phyloP scores from a whole-genome alignment of 2,797 vertebrate genomes.

The Tinamus major region DNA sequence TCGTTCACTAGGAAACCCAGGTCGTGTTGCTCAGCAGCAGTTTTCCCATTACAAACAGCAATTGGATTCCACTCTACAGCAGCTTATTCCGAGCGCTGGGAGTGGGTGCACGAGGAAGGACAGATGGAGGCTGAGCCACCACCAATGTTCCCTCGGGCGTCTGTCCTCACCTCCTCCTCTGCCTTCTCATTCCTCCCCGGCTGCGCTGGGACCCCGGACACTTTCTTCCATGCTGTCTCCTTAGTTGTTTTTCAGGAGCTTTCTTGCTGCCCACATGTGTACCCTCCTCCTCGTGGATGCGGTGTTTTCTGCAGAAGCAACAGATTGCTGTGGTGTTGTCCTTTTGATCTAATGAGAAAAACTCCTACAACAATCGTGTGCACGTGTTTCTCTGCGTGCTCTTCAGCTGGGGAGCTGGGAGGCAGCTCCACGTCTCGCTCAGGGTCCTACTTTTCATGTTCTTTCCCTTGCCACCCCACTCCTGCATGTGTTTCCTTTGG shows the following conservation, averaged over 20 bases:
- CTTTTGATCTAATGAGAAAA: slow-evolving; percentile 62
- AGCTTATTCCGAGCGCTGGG: slow-evolving; percentile 60
- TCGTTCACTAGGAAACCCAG: slow-evolving; percentile 41
- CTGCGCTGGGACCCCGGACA: slow-evolving; percentile 32
- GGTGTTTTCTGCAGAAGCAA: slow-evolving; percentile 46
- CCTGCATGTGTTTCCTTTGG: not conserved
- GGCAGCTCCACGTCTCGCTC: not conserved
- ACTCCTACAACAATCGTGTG: slow-evolving; percentile 64
- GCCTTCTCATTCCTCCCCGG: slow-evolving; percentile 60
- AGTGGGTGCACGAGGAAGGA: slow-evolving; percentile 69
- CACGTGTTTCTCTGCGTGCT: slow-evolving; percentile 28
- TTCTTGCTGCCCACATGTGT: slow-evolving; percentile 46
- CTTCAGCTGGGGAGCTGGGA: not conserved
- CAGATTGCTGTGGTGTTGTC: slow-evolving; percentile 62
- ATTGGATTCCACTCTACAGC: slow-evolving; percentile 38
- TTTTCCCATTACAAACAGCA: slow-evolving; percentile 49
- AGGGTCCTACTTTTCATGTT: not conserved
- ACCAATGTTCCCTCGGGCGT: slow-evolving; percentile 49
- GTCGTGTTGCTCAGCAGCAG: slow-evolving; percentile 49
- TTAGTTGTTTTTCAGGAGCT: slow-evolving; percentile 51
- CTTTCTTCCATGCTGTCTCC: slow-evolving; percentile 61
- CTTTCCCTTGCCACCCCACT: not conserved
- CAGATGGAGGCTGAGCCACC: slow-evolving; percentile 67
- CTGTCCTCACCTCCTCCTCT: slow-evolving; percentile 65
- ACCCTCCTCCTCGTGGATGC: slow-evolving; percentile 49